A percentile compares a stretch with the other conserved stretches of the same genome.
Evolutionary conservation across 2,797 vertebrate genomes (phyloP).

Genomic region (Galagoides demidoff): DNA sequence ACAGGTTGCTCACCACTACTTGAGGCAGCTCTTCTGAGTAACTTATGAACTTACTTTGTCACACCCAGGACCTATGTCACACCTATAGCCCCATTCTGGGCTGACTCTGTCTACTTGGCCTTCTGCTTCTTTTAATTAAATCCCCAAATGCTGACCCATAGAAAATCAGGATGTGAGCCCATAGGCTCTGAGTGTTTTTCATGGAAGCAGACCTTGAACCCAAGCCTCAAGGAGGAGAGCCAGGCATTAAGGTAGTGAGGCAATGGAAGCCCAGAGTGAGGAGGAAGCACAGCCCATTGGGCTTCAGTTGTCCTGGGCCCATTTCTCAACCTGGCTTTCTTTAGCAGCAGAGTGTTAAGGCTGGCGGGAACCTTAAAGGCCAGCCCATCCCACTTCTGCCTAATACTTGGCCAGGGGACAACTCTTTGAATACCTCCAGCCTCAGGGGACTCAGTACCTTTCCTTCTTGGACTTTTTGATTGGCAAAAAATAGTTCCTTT

Average conservation of each 20-base stretch:
- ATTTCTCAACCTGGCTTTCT: slow-evolving; percentile 7
- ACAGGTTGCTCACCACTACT: not conserved
- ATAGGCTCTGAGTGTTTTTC: no score
- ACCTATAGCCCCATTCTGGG: not conserved
- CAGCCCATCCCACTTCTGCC: not conserved
- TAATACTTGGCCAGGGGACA: not conserved
- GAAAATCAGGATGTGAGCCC: not conserved
- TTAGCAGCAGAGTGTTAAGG: not conserved
- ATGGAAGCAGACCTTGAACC: no score
- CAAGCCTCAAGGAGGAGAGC: not conserved
- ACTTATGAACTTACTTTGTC: not conserved
- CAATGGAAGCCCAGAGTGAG: not conserved
- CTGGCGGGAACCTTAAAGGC: not conserved
- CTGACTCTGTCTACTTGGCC: not conserved
- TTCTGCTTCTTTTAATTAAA: slow-evolving; percentile 35
- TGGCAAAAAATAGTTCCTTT: not conserved
- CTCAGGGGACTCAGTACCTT: not conserved
- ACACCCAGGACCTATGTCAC: not conserved
- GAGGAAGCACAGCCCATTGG: not conserved
- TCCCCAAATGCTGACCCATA: not conserved
- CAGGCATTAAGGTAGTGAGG: not conserved
- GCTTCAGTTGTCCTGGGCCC: not conserved
- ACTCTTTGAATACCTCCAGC: not conserved
- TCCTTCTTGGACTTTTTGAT: not conserved
- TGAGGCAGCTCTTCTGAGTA: not conserved